Conservation (phyloP, 1,140 invertebrate species). For the Leptinotarsa lineolata region DNA sequence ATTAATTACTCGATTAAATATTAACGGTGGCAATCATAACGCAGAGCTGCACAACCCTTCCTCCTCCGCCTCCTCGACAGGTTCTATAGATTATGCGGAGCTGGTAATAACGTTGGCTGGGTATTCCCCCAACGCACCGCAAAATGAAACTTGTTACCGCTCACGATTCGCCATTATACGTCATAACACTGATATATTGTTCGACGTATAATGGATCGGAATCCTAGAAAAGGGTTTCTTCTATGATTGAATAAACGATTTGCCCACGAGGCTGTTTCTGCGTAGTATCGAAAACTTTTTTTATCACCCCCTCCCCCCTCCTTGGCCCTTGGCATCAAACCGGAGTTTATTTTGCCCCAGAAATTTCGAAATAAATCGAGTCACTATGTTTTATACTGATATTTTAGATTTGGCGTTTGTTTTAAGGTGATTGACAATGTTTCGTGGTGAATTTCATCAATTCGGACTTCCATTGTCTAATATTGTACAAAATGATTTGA, state of each 20-base stretch:
- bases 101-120: conserved; percentile 44
- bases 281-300: not conserved
- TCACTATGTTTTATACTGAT: too few relatives aligned
- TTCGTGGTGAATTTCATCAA: too few relatives aligned
- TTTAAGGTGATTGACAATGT: too few relatives aligned
- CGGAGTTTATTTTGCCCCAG: too few relatives aligned
- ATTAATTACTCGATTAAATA: conserved; percentile 58
- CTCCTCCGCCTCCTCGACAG: conserved; percentile 13
- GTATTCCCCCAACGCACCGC: conserved; percentile 47
- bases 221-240: not conserved
- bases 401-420: too few relatives aligned
- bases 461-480: too few relatives aligned
- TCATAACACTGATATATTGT: not conserved
- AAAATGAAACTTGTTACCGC: conserved; percentile 48
- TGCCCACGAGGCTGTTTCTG: not conserved
- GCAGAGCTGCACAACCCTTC: conserved; percentile 54
- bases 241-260: not conserved
- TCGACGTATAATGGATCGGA: not conserved
- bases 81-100: conserved; percentile 19
- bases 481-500: too few relatives aligned
- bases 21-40: conserved; percentile 57
- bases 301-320: too few relatives aligned
- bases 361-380: too few relatives aligned
- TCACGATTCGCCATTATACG: not conserved
- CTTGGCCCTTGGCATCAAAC: too few relatives aligned